Evolutionary conservation across 2,113 vertebrate genomes (phyloP), one percentile per base, ranked within the genome.

Genomic region (Numenius arquata): DNA sequence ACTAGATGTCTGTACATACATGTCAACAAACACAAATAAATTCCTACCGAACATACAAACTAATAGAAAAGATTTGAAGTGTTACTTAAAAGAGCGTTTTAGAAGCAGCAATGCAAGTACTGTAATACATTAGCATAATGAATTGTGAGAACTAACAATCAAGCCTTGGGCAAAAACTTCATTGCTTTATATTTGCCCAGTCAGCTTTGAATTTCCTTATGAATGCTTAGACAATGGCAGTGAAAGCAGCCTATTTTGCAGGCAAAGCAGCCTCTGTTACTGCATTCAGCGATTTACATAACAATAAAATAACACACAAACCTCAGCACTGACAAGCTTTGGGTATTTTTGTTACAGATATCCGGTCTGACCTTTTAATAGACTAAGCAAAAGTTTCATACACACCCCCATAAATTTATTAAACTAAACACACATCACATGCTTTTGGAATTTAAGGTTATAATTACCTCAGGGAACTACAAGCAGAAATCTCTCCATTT

Each of bases 121-220:
- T 92, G 78, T 90, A 95, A 96, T 63, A 63, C 43, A 97, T 98
- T 96, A 98, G 88, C 96, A 97, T 96, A 97, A 98, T 94, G 90
- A 96, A 95, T 91, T 97, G 93, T 96, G 96, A 97, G 96, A 97
- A 96, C 90, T 94, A 96, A 97, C 95, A 97, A 90, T 94, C 78
- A 58, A 92, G 95, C 95, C 96, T 78, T 85, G 93, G 85, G 94
- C 91, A 96, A 96, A 96, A 97, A 82, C 85, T 87, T 94, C 85
- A 86, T 26, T 78, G 95, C 95, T 96, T 97, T 96, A 62, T 97
- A 91, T 96, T 95, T 97, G 92, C 87, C 92, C 91, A 98, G 95
- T 97, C 89, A 97, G 96, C 95, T 96, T 94, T 96, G 96, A 96
- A 97, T 97, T 96, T 97, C 93, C 89, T 96, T 94, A 94, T 89